Conservation (phyloP, 2,888 invertebrate genomes). For the Drosophila kanekoi region DNA sequence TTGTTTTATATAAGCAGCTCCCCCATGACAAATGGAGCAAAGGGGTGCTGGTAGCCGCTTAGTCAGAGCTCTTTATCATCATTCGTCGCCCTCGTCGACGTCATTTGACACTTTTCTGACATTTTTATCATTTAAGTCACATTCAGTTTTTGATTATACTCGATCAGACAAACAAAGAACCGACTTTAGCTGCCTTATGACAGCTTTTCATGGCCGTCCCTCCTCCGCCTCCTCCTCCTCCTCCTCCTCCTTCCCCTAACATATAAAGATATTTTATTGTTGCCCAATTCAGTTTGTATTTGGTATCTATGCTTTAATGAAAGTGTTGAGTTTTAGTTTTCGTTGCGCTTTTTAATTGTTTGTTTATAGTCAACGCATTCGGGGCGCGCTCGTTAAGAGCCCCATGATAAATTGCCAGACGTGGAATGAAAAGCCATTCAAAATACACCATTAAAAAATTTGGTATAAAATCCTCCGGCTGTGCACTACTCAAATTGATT, state of each 20-base stretch:
- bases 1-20: conserved; percentile 1
- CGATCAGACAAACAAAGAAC: conserved; percentile 52
- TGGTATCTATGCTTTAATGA: conserved; percentile 61
- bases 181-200: conserved; percentile 51
- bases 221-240: not conserved
- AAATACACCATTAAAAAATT: conserved; percentile 70
- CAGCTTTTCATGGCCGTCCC: conserved; percentile 46
- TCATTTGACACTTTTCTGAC: conserved; percentile 77
- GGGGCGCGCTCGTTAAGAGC: conserved; percentile 63
- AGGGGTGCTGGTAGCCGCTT: conserved; percentile 46
- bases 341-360: conserved; percentile 75
- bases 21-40: conserved; percentile 6
- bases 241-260: conserved; percentile 2
- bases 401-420: conserved; percentile 69
- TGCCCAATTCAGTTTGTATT: conserved; percentile 64
- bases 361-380: conserved; percentile 74
- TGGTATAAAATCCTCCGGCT: conserved; percentile 41
- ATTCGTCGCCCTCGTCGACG: conserved; percentile 75
- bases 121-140: conserved; percentile 77
- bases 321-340: conserved; percentile 79
- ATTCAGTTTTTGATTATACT: conserved; percentile 62
- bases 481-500: conserved; percentile 69
- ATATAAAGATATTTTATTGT: conserved; percentile 72
- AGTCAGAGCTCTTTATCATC: conserved; percentile 77
- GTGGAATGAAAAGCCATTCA: conserved; percentile 69